phyloP scores from a whole-genome alignment of 2,888 invertebrate species.

The Cantharis flavilabris region DNA sequence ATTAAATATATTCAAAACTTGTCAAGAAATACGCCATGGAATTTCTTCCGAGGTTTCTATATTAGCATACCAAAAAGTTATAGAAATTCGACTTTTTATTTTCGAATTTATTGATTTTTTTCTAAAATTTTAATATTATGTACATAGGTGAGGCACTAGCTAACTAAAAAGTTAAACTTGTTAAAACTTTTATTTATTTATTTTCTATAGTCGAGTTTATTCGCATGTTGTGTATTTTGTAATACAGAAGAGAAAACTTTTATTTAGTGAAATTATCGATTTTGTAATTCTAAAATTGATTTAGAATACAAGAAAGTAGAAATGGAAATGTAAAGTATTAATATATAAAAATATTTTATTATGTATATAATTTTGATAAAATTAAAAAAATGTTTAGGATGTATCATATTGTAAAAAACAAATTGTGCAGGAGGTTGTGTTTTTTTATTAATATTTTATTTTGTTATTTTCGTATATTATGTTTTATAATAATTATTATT shows the following conservation, averaged over 20 bases:
- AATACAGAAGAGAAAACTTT: neutral
- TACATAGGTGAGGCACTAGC: neutral
- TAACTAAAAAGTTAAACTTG: neutral
- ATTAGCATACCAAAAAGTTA: neutral
- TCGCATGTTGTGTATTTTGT: neutral
- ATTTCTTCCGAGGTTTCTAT: neutral
- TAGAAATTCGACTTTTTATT: neutral
- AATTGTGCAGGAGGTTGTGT: neutral
- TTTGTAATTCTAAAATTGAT: neutral
- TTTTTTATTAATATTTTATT: neutral
- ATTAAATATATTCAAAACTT: neutral
- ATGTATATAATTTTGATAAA: neutral
- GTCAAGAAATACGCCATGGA: neutral
- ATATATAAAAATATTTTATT: neutral
- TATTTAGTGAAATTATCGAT: neutral
- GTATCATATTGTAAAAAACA: neutral
- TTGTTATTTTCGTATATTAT: neutral
- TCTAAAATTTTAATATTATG: neutral
- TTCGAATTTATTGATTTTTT: neutral
- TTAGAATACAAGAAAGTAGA: neutral
- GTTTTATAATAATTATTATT: neutral
- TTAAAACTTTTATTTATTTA: neutral
- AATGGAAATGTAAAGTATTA: neutral
- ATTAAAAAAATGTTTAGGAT: neutral
- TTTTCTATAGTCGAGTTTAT: neutral